Evolutionary conservation across 2,888 invertebrate species (phyloP), one percentile per base, ranked within the genome.

Genomic region (Ptychoptera albimana): DNA sequence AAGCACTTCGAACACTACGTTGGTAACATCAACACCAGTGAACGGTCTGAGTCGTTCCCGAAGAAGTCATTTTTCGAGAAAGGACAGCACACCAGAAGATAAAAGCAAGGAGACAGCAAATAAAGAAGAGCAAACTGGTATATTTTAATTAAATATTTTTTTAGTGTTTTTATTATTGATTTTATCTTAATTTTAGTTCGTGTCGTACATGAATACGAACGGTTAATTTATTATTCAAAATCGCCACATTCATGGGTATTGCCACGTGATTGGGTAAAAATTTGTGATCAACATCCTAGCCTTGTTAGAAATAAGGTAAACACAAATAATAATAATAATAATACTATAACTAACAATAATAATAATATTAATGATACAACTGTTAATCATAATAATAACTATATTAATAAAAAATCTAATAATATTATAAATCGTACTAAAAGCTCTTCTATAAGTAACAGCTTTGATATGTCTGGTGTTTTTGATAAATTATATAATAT

Each of bases 301-400:
- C 61, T 66, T 51, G 49, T 64, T 48, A 63, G 64, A 52, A 64
- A 64, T 54, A 66, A 66, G 66, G 66, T 66, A 66, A 64, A 51
- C 51, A 42, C 42, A 32, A 39, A 30, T 35, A 13, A 30, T 13
- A 31, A 34, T 41, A 37, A 37, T 34, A 45, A 44, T 42, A 50
- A 46, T 44, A 50, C 47, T 45, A 46, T 32, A 32, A 30, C 16
- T 40, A 34, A 32, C 38, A 30, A 39, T 35, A 54, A 49, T 50
- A 46, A 48, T 48, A 46, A 49, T 41, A 45, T 45, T 47, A 51
- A 49, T 23, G 29, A 39, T 9, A 29, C 38, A 2, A 39, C 38
- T 8, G 23, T 30, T 30, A 8, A 30, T 30, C 30, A 30, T 9
- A 30, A 30, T 9, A 30, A 30, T 9, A 30, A 30, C 9, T 32